Evolutionary conservation across 2,888 invertebrate genomes (phyloP).

Genomic region (Neuroscelio doddi): DNA sequence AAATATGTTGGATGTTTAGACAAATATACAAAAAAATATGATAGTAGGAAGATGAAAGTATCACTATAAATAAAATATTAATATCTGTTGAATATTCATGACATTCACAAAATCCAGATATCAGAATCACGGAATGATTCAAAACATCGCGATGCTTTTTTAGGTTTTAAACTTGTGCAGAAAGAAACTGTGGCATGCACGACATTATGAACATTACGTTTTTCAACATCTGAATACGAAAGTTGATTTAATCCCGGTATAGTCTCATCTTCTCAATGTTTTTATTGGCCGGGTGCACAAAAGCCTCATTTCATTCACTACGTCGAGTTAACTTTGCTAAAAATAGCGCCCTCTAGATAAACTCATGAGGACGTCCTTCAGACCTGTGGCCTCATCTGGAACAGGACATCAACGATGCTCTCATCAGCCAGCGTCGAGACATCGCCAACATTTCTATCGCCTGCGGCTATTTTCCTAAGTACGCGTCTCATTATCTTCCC

Average conservation of each 20-base stretch:
- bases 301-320: neutral
- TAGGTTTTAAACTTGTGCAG: too few species aligned
- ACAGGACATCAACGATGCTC: conserved; percentile 86
- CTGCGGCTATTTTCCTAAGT: conserved; percentile 92
- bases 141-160: too few species aligned
- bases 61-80: too few species aligned
- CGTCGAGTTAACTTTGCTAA: neutral
- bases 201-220: too few species aligned
- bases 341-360: neutral
- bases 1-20: too few species aligned
- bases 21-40: too few species aligned
- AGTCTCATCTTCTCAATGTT: conserved; percentile 1
- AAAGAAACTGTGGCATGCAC: too few species aligned
- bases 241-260: neutral
- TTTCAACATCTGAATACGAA: neutral
- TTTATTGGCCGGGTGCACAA: conserved; percentile 5
- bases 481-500: conserved; percentile 99
- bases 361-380: conserved; percentile 26
- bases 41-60: too few species aligned
- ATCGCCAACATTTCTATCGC: conserved; percentile 93
- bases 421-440: conserved; percentile 95
- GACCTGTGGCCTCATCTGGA: conserved; percentile 78
- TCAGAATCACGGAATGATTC: too few species aligned
- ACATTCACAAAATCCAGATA: too few species aligned
- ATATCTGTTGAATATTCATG: too few species aligned